Percentiles rank a stretch among this genome's conserved stretches.
Evolutionary conservation across 2,113 vertebrate genomes (phyloP).

Genomic region (Tetrax tetrax): DNA sequence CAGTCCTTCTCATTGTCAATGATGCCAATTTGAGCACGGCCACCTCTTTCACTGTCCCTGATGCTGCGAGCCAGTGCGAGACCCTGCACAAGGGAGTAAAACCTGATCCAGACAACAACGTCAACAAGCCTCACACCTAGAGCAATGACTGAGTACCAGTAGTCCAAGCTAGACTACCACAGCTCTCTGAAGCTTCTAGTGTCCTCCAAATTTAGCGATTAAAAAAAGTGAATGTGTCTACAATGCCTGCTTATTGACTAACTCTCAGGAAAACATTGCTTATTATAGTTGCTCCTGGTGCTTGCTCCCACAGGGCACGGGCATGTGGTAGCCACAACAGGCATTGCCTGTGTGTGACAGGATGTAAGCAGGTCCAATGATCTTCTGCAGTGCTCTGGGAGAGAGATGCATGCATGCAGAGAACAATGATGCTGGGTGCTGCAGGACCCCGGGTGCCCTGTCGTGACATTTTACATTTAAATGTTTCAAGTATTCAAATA

Average conservation of each 20-base stretch:
- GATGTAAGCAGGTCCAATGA: not conserved
- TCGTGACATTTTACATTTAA: not conserved
- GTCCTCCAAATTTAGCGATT: not conserved
- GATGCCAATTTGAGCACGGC: slow-evolving; percentile 84
- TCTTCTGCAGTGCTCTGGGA: not conserved
- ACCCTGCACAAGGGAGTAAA: slow-evolving; percentile 70
- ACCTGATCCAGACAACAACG: not conserved
- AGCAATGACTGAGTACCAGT: not conserved
- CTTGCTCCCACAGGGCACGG: not conserved
- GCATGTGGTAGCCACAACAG: not conserved
- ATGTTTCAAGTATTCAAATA: not conserved
- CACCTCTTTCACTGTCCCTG: slow-evolving; percentile 86
- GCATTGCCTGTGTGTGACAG: not conserved
- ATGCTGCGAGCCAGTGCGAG: slow-evolving; percentile 86
- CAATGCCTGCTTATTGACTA: not conserved
- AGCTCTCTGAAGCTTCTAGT: not conserved
- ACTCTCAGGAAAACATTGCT: not conserved
- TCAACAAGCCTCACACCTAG: not conserved
- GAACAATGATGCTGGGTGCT: not conserved
- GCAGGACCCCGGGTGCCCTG: fast-evolving
- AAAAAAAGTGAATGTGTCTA: not conserved
- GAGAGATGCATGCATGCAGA: not conserved
- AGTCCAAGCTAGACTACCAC: not conserved
- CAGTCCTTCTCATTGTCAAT: slow-evolving; percentile 81
- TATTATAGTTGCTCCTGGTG: fast-evolving